Percentiles rank a stretch among this genome's conserved stretches.
These are phyloP conservation scores for Sphaerophoria rueppellii DNA, from an alignment of 2,888 invertebrate genomes.

Conservation along the genomic window DNA sequence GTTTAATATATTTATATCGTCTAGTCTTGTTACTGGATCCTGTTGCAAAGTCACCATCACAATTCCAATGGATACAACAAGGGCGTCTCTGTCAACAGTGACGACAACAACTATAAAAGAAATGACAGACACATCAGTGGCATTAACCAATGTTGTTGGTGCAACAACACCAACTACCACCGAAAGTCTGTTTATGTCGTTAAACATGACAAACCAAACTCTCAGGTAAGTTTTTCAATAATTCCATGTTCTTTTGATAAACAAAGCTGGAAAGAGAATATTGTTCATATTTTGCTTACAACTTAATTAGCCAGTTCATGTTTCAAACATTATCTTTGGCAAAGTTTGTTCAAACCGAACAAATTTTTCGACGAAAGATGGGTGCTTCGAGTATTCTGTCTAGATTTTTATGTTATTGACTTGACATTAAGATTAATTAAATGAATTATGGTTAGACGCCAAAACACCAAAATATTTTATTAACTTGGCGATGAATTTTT, in stretches of 20 bases:
- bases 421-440: no score
- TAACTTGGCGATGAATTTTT: no score
- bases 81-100: constrained; percentile 31
- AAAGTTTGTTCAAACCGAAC: no score
- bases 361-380: no score
- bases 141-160: background rate
- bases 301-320: no score
- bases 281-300: no score
- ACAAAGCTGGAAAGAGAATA: background rate
- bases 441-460: no score
- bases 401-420: no score
- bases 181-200: constrained; percentile 42
- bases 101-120: constrained; percentile 25
- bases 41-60: constrained; percentile 1
- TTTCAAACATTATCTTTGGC: no score
- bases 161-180: constrained; percentile 11
- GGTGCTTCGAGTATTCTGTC: no score
- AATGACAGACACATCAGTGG: constrained; percentile 16
- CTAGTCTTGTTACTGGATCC: constrained; percentile 17
- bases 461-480: no score
- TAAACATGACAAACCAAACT: constrained; percentile 56
- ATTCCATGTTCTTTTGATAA: background rate
- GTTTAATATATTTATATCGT: constrained; percentile 38
- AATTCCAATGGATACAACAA: constrained; percentile 33
- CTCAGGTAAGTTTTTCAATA: constrained; percentile 47